Percentiles rank a stretch among this genome's conserved stretches.
These are phyloP conservation scores for Pedionomus torquatus DNA, from an alignment of 2,113 vertebrate genomes.

Conservation along the genomic window DNA sequence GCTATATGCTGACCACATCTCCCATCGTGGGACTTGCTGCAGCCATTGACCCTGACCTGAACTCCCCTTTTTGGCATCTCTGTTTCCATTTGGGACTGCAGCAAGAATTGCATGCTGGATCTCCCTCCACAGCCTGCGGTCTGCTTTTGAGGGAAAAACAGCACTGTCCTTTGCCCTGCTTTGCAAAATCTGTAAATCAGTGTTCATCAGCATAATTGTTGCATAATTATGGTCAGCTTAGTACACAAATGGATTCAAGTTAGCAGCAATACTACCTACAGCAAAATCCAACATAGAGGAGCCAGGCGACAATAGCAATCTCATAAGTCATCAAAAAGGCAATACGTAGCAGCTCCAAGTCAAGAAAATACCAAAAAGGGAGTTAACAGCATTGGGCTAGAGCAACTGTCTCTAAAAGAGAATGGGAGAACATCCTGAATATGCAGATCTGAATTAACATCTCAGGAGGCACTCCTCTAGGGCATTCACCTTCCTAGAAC, in stretches of 20 bases:
- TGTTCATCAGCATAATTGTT: neutral
- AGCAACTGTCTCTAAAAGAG: neutral
- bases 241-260: neutral
- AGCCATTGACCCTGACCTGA: neutral
- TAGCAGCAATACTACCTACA: neutral
- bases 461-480: neutral
- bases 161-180: neutral
- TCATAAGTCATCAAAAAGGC: neutral
- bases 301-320: neutral
- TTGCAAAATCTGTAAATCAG: neutral
- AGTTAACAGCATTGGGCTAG: neutral
- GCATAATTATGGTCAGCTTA: neutral
- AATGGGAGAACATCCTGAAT: neutral
- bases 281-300: neutral
- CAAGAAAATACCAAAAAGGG: neutral
- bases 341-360: neutral
- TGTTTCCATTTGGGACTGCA: neutral
- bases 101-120: neutral
- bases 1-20: neutral
- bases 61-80: neutral
- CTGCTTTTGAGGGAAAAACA: neutral
- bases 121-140: neutral
- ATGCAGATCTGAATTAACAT: neutral
- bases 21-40: neutral
- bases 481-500: neutral